Base-by-base conservation (phyloP, 1,140 invertebrate genomes). In the Leucophenga varia region DNA sequence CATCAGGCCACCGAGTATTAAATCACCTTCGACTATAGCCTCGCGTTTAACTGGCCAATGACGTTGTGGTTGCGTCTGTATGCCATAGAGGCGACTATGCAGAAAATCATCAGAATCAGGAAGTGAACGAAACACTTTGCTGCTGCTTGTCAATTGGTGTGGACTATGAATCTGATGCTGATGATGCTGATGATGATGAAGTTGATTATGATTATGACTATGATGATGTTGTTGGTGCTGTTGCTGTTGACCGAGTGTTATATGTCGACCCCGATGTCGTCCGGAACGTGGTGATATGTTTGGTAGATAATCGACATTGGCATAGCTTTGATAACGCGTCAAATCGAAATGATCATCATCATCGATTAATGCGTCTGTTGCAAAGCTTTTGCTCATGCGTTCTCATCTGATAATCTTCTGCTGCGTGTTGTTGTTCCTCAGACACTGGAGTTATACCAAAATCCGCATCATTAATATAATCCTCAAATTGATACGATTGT, bases 1-100 rank as follows among this genome's bases (percentile, higher is more conserved):
- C 89, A 96, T 95, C 3, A 96, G 77, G 0, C 91, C 93, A 3
- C 94, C 94, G 0, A 97, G 76, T 0, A 90, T 81, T 1, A 91
- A 72, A 54, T 95, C 86, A 0, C 93, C 93, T 64, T 91, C 87
- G 2, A 95, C 86, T 1, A 88, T 84, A 0, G 91, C 89, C 57
- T 92, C 89, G 41, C 86, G 83, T 59, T 95, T 94, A 2, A 91
- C 82, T 0, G 93, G 93, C 93, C 93, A 95, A 38, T 52, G 75
- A 1, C 75, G 46, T 44, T 72, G 68, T 20, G 35, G 48, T 31
- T 47, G 55, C 9, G 49, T 42, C n/a, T n/a, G n/a, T n/a, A n/a
- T n/a, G 17, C 46, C 41, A 9, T 57, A 54, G 5, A 63, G 37
- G 0, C 63, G 56, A 51, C 61, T 59, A 13, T 67, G 57, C 19